These are phyloP conservation scores for Callopanchax toddi DNA, from an alignment of 2,113 vertebrate species.

Conservation along the genomic window DNA sequence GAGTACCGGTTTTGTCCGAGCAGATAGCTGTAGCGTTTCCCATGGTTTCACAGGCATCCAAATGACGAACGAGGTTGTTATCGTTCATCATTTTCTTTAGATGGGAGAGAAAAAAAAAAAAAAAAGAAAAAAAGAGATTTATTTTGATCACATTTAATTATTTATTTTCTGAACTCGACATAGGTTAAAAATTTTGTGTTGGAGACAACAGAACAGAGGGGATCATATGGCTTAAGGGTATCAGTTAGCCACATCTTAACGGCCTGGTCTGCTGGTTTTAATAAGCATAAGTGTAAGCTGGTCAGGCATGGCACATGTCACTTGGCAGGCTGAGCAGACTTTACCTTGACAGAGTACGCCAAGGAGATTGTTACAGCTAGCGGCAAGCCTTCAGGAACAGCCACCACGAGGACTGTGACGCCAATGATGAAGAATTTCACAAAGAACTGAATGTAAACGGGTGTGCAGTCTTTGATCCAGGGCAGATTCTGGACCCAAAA, in stretches of 20 bases:
- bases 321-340: slow-evolving; percentile 39
- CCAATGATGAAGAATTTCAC: slow-evolving; percentile 99
- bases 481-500: slow-evolving; percentile 92
- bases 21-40: slow-evolving; percentile 98
- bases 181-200: slow-evolving; percentile 5
- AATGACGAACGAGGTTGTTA: slow-evolving; percentile 96
- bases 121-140: neutral
- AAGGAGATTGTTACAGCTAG: slow-evolving; percentile 98
- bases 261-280: slow-evolving; percentile 48
- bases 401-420: slow-evolving; percentile 96
- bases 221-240: slow-evolving; percentile 44
- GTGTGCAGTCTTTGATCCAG: slow-evolving; percentile 93
- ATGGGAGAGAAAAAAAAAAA: no score
- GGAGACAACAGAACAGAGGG: slow-evolving; percentile 5
- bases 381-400: slow-evolving; percentile 96
- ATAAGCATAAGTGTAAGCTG: slow-evolving; percentile 64
- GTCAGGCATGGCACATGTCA: slow-evolving; percentile 23
- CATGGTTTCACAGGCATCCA: slow-evolving; percentile 99
- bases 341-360: slow-evolving; percentile 98
- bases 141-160: neutral
- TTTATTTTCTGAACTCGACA: neutral
- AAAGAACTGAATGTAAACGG: slow-evolving; percentile 98
- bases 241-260: slow-evolving; percentile 43
- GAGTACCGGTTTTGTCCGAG: slow-evolving; percentile 97
- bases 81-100: slow-evolving; percentile 99